Percentiles rank a stretch among this genome's conserved stretches.
Conservation (phyloP, 1,140 invertebrate species). For the Harpegnathos saltator region DNA sequence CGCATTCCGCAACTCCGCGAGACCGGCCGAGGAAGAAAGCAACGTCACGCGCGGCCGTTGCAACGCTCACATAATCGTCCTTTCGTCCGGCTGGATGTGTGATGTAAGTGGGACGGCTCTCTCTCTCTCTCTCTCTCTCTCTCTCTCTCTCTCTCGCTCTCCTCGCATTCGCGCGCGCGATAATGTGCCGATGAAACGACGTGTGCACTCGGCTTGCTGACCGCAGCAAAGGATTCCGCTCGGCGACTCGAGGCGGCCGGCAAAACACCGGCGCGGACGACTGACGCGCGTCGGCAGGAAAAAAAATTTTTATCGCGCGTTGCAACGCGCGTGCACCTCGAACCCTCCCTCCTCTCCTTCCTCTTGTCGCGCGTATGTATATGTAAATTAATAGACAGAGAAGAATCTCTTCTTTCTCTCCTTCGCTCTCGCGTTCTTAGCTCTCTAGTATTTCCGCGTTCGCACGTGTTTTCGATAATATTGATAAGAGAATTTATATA, state of each 20-base stretch:
- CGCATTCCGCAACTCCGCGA: not conserved
- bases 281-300: not conserved
- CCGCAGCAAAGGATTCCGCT: not conserved
- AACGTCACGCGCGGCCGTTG: too few relatives aligned
- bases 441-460: too few relatives aligned
- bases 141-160: too few relatives aligned
- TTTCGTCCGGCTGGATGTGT: not conserved
- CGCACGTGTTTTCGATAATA: too few relatives aligned
- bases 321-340: too few relatives aligned
- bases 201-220: not conserved
- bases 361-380: too few relatives aligned
- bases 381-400: too few relatives aligned
- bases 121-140: not conserved
- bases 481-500: too few relatives aligned
- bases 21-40: too few relatives aligned
- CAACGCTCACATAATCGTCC: slow-evolving; percentile 37
- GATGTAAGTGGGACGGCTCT: slow-evolving; percentile 10
- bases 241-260: not conserved
- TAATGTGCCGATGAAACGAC: slow-evolving; percentile 37
- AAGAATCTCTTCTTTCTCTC: too few relatives aligned
- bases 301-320: not conserved
- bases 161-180: not conserved
- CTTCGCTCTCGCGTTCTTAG: too few relatives aligned
- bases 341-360: too few relatives aligned
- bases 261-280: not conserved